Conservation (phyloP, 2,113 vertebrate genomes). For the Semnornis frantzii region DNA sequence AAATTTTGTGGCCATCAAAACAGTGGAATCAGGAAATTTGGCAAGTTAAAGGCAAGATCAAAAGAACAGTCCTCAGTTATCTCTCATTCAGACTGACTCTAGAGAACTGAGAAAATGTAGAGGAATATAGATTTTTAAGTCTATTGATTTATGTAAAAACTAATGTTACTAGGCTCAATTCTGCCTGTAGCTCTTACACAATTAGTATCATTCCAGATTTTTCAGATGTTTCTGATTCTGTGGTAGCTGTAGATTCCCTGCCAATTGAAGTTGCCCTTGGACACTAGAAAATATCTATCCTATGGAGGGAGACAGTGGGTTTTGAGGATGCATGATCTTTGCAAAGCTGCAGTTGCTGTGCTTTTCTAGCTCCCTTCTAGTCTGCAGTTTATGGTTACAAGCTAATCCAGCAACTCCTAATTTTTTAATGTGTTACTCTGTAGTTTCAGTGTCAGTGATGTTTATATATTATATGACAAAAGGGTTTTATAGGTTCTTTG, state of each 20-base stretch:
- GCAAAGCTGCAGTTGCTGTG: neutral
- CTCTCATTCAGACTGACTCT: neutral
- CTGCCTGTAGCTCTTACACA: neutral
- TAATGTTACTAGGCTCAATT: constrained; percentile 2
- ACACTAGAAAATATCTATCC: neutral
- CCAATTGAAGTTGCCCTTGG: neutral
- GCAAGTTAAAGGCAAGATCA: neutral
- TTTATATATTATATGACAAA: neutral
- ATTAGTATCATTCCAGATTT: constrained; percentile 17
- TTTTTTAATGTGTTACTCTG: neutral
- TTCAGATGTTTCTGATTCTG: neutral
- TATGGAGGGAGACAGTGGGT: neutral
- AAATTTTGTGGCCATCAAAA: neutral
- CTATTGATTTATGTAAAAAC: constrained; percentile 46
- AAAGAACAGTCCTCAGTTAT: neutral
- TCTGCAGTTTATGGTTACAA: neutral
- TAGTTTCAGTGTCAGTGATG: neutral
- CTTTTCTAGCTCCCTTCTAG: neutral
- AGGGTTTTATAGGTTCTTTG: neutral
- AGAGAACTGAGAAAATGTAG: neutral
- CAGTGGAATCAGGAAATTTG: neutral
- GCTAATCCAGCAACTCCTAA: neutral
- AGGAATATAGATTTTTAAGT: constrained; percentile 28
- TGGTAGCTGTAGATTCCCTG: neutral
- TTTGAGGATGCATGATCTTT: neutral